Base-by-base conservation (phyloP, 1,140 invertebrate species). In the Varroa destructor region DNA sequence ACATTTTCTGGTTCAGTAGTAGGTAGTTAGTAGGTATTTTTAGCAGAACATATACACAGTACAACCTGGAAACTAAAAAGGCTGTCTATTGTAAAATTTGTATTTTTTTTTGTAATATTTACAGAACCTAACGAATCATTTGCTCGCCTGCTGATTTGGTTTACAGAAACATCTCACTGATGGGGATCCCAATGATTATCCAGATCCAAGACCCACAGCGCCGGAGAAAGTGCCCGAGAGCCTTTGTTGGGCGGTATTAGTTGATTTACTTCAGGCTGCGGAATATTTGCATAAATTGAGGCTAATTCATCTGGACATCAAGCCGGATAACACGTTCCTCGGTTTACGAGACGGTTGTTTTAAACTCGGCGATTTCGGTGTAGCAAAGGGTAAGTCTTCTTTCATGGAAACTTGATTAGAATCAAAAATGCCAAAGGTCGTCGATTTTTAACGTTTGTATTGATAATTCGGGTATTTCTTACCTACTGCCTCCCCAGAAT, bases 321-420 rank as follows among this genome's bases (percentile, higher is more conserved):
- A 67, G 46, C 61, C 61, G 5, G 61, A 67, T 12, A 67, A 67
- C 40, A 46, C 40, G 37, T 67, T 67, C 61, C 40, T 46, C 61
- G 61, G 61, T 40, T 43, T 67, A 12, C 40, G 46, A n/a, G 61
- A 67, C 37, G 61, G 61, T 12, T 37, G 61, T 8, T 67, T 67
- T 46, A 67, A 67, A 46, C 12, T 67, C 40, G 61, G 61, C 4
- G 61, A 67, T 8, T 67, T 67, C 36, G 61, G 61, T 1, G 40
- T 67, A n/a, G 61, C 61, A 4, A 12, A 14, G 40, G 40, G 61
- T 67, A 46, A 67, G 61, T 8, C 46, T 51, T 51, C 46, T 51
- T 5, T 51, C 46, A 51, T 8, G 46, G 46, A 51, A 5, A 51
- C 4, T 51, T 51, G 4, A 51, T 8, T 51, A 8, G 46, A 51